Evolutionary conservation across 2,888 invertebrate species (phyloP), one percentile per base, ranked within the genome.

Genomic region (Polyploca ridens): DNA sequence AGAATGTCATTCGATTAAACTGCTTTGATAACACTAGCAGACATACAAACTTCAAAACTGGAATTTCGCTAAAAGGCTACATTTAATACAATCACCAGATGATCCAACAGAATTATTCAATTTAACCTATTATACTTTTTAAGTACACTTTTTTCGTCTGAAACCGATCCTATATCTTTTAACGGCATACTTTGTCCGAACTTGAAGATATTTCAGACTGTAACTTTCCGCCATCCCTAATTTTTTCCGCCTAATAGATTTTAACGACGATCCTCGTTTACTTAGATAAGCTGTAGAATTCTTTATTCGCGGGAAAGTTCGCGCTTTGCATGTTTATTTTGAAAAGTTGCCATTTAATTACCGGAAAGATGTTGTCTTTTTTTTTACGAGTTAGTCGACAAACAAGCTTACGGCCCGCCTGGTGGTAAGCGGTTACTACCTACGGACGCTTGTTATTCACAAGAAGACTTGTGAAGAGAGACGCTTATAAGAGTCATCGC

Each of bases 201-300:
- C 16, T 60, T 16, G 11, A n/a, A 38, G 59, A 38, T 60, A 60
- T 60, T n/a, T 38, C 59, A n/a, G 38, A 4, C 38, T 60, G 3
- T 38, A 60, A 60, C 16, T 38, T 60, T 58, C 57, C 58, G 2
- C 14, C 13, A 11, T 44, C 64, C 57, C 49, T 58, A 63, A 44
- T 69, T 73, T 65, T 74, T 69, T 75, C 68, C 69, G 67, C 64
- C 33, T 69, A 72, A 75, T 75, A 67, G 64, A 71, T 71, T 75
- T 72, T 74, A 69, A 75, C 60, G 54, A 64, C 63, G 2, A n/a
- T 64, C 72, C 69, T 67, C 46, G 67, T 74, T 35, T 69, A 66
- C 63, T 62, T 33, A 65, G 66, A 74, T 71, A 75, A 71, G 68
- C 64, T 19, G 33, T 33, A 10, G 35, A 38, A 33, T 38, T 35